A percentile compares a stretch with the other conserved stretches of the same genome.
These are phyloP conservation scores for Agonopterix subpropinquella DNA, from an alignment of 2,888 invertebrate species.

Conservation along the genomic window DNA sequence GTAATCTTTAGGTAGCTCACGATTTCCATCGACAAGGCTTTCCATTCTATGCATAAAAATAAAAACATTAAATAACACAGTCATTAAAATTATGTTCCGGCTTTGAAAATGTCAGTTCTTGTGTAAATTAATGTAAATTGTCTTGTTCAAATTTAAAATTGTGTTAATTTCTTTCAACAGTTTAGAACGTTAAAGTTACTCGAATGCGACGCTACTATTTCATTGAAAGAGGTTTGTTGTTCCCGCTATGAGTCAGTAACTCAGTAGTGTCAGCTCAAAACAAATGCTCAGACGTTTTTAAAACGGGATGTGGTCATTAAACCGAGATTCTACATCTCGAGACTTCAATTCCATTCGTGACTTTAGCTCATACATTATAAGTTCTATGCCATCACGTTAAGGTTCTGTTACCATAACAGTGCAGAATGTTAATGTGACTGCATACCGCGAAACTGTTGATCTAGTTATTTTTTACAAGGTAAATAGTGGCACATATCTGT, in stretches of 20 bases:
- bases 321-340: conserved; percentile 59
- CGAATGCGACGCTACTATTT: conserved; percentile 41
- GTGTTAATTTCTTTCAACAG: background rate
- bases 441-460: conserved; percentile 30
- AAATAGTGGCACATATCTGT: conserved; percentile 12
- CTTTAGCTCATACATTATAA: conserved; percentile 1
- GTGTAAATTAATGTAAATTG: conserved; percentile 1
- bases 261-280: conserved; percentile 52
- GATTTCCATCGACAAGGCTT: conserved; percentile 70
- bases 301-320: conserved; percentile 71
- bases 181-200: conserved; percentile 25
- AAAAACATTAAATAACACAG: conserved; percentile 19
- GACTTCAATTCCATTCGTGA: conserved; percentile 14
- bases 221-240: conserved; percentile 59
- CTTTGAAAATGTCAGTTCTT: background rate
- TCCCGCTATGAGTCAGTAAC: conserved; percentile 56
- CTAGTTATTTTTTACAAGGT: conserved; percentile 26
- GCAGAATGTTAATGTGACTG: conserved; percentile 7
- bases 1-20: conserved; percentile 81
- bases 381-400: conserved; percentile 13
- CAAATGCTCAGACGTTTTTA: conserved; percentile 58
- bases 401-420: background rate
- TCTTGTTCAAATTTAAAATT: background rate
- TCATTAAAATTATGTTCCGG: background rate
- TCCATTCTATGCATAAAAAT: conserved; percentile 76